Evolutionary conservation across 2,797 vertebrate species (phyloP).

Genomic region (Okamejei kenojei): DNA sequence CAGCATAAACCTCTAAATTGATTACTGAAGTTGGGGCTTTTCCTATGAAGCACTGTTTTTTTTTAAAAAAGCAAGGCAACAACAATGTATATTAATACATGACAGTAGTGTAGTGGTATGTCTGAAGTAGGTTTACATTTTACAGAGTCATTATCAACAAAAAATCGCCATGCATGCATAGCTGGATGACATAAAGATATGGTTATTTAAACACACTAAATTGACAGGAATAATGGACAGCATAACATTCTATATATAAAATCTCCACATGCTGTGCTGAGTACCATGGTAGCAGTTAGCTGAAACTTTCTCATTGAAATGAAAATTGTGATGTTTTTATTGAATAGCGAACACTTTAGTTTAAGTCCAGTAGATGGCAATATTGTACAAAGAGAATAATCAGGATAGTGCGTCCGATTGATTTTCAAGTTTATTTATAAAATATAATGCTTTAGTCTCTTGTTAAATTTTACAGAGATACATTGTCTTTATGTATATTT

Average conservation of each 20-base stretch:
- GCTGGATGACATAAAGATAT: no score
- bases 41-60: no score
- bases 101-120: no score
- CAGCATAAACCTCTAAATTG: no score
- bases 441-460: not conserved
- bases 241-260: not conserved
- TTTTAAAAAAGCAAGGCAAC: no score
- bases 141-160: no score
- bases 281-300: not conserved
- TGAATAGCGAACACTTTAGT: not conserved
- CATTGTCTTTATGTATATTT: not conserved
- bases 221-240: not conserved
- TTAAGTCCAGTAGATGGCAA: slow-evolving; percentile 24
- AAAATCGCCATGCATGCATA: no score
- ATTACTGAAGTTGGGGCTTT: no score
- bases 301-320: not conserved
- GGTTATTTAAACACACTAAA: no score
- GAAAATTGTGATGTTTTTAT: not conserved
- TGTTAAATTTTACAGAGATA: not conserved
- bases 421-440: not conserved
- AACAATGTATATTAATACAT: no score
- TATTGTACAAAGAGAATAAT: not conserved
- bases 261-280: not conserved
- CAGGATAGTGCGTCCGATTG: not conserved
- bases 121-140: no score